These are phyloP conservation scores for Corythornis cristatus DNA, from an alignment of 2,113 vertebrate species.

Conservation along the genomic window DNA sequence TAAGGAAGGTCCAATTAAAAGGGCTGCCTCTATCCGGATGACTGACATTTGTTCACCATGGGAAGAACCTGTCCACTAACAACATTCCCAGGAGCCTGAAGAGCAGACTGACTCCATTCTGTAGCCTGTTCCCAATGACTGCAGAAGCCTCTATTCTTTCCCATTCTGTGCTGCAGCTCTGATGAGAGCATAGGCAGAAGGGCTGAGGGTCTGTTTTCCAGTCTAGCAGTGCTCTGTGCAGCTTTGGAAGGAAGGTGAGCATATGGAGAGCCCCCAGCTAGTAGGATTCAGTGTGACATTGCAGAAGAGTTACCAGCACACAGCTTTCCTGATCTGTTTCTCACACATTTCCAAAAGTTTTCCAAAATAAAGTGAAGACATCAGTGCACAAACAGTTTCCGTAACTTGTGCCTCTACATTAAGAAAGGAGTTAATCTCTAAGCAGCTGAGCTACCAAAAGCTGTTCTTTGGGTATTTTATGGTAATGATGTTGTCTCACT, in stretches of 20 bases:
- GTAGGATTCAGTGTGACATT: neutral
- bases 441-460: neutral
- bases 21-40: neutral
- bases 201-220: neutral
- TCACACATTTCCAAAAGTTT: neutral
- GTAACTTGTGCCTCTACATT: neutral
- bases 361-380: neutral
- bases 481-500: neutral
- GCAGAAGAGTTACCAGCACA: neutral
- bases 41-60: conserved; percentile 29
- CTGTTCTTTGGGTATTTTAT: neutral
- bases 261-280: neutral
- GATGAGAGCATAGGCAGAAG: neutral
- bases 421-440: neutral
- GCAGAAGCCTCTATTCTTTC: neutral
- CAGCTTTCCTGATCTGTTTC: neutral
- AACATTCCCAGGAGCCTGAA: conserved; percentile 26
- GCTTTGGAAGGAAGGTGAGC: neutral
- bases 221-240: neutral
- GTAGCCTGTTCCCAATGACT: neutral
- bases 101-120: neutral
- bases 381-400: neutral
- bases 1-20: neutral
- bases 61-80: conserved; percentile 44
- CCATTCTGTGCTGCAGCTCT: neutral